Evolutionary conservation across 2,888 invertebrate genomes (phyloP).

Genomic region (Lapara coniferarum): DNA sequence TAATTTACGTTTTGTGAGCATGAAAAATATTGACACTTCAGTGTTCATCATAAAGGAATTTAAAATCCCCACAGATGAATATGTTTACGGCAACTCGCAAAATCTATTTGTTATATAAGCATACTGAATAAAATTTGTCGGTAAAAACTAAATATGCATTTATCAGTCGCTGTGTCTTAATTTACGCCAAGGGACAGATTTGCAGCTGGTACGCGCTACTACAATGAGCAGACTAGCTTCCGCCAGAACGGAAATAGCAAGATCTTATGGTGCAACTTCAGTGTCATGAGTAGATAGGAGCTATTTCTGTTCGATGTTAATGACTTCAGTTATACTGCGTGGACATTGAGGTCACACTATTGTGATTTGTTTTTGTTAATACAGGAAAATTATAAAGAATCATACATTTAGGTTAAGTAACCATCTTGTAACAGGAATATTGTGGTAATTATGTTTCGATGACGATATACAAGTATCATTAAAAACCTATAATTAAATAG

Average conservation of each 20-base stretch:
- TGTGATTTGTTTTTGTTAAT: constrained; percentile 36
- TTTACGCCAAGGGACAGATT: not conserved
- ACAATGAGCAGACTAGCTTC: constrained; percentile 26
- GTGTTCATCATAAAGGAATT: too few relatives aligned
- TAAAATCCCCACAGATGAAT: too few relatives aligned
- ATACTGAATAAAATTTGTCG: too few relatives aligned
- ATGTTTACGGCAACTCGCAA: too few relatives aligned
- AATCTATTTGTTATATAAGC: too few relatives aligned
- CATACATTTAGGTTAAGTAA: too few relatives aligned
- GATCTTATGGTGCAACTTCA: constrained; percentile 33
- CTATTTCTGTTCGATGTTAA: constrained; percentile 69
- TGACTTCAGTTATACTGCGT: constrained; percentile 60
- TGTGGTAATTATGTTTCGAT: too few relatives aligned
- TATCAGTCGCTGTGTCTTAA: not conserved
- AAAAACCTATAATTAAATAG: too few relatives aligned
- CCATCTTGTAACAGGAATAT: too few relatives aligned
- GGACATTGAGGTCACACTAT: constrained; percentile 74
- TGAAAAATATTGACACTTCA: too few relatives aligned
- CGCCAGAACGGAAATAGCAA: constrained; percentile 19
- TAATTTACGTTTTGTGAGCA: too few relatives aligned
- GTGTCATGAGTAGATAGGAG: constrained; percentile 21
- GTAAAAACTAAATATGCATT: not conserved
- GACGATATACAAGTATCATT: too few relatives aligned
- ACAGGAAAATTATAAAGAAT: not conserved
- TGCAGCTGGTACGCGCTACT: not conserved